phyloP scores from a whole-genome alignment of 1,140 invertebrate genomes.

The Paralvinella palmiformis region DNA sequence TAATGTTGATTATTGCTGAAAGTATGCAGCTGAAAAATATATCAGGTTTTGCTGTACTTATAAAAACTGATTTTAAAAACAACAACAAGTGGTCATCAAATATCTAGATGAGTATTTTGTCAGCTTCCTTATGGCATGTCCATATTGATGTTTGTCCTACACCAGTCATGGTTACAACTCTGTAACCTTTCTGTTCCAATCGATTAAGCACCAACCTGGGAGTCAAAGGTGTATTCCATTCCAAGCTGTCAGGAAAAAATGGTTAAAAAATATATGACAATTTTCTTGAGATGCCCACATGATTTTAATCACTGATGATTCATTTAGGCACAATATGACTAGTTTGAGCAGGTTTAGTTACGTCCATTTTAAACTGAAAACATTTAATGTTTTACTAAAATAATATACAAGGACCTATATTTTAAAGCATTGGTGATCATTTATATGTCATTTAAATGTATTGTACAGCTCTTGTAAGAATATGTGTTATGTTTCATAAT shows the following conservation, averaged over 20 bases:
- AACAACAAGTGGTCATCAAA: no score
- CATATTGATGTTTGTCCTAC: slow-evolving; percentile 53
- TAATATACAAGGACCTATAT: no score
- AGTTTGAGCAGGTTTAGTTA: neutral
- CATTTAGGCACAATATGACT: no score
- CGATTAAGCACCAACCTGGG: slow-evolving; percentile 49
- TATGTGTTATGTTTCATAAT: no score
- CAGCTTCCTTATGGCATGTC: slow-evolving; percentile 31
- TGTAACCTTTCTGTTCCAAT: slow-evolving; percentile 46
- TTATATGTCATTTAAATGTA: no score
- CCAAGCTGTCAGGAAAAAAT: slow-evolving; percentile 34
- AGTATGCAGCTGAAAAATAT: no score
- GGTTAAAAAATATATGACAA: neutral
- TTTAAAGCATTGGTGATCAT: no score
- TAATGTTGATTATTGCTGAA: no score
- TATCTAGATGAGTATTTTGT: no score
- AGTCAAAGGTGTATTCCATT: slow-evolving; percentile 41
- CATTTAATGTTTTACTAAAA: neutral
- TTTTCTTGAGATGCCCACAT: neutral
- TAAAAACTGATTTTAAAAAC: no score
- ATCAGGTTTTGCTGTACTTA: no score
- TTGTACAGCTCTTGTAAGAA: no score
- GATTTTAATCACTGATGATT: neutral
- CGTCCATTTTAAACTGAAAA: neutral
- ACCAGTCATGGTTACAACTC: slow-evolving; percentile 45